Evolutionary conservation across 2,797 vertebrate genomes (phyloP).

Genomic region (Neomorphus geoffroyi): DNA sequence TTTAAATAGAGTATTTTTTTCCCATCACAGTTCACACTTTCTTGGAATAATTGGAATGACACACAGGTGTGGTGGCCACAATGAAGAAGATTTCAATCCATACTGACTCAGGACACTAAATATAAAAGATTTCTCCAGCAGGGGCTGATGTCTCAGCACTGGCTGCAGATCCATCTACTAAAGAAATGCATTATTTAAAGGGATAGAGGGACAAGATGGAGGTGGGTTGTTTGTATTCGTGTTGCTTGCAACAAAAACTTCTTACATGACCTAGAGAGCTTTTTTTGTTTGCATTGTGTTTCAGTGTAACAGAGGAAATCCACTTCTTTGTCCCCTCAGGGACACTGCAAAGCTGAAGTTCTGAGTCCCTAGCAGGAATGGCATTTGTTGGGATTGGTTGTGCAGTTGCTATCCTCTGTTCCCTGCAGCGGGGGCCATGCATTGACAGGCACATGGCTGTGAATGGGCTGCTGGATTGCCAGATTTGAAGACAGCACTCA

Average conservation of each 20-base stretch:
- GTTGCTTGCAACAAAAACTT: neutral
- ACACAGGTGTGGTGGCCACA: neutral
- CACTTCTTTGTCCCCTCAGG: neutral
- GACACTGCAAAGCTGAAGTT: neutral
- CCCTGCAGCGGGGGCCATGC: fast-evolving
- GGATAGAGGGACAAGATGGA: neutral
- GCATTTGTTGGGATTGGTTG: neutral
- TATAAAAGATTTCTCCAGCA: neutral
- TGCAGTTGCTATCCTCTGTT: neutral
- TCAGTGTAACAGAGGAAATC: neutral
- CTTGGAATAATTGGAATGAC: neutral
- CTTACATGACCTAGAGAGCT: neutral
- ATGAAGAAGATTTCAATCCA: neutral
- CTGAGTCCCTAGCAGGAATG: neutral
- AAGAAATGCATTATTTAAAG: neutral
- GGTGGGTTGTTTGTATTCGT: neutral
- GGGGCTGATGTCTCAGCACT: neutral
- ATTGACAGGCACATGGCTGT: neutral
- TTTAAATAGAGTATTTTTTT: neutral
- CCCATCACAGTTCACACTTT: neutral
- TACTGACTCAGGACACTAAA: neutral
- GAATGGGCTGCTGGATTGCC: neutral
- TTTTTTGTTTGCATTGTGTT: neutral
- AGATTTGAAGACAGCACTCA: neutral
- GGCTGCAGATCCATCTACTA: neutral